Percentiles rank a stretch among this genome's conserved stretches.
Conservation (phyloP, 1,140 invertebrate species). For the Ostrea denselamellosa region DNA sequence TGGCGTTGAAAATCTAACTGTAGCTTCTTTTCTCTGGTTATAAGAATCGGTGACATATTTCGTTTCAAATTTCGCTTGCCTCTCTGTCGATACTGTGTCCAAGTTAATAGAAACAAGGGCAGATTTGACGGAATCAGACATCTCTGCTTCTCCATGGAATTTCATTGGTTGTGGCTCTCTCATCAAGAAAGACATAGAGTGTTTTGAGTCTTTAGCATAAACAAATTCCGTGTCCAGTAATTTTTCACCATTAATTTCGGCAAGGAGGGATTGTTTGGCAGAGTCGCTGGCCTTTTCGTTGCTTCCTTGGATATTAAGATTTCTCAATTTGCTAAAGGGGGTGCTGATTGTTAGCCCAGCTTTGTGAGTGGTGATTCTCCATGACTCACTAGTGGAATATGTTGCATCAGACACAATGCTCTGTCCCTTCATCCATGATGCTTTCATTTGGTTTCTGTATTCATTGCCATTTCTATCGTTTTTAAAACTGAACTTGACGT, state of each 20-base stretch:
- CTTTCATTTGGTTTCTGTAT: slow-evolving; percentile 51
- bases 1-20: slow-evolving; percentile 38
- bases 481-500: slow-evolving; percentile 46
- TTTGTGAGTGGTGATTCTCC: slow-evolving; percentile 45
- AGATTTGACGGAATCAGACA: neutral
- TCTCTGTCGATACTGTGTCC: slow-evolving; percentile 56
- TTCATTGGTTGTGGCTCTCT: slow-evolving; percentile 54
- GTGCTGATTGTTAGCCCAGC: slow-evolving; percentile 52
- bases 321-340: slow-evolving; percentile 54
- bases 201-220: slow-evolving; percentile 58
- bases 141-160: slow-evolving; percentile 10
- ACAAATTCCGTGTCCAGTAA: slow-evolving; percentile 65
- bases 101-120: slow-evolving; percentile 60
- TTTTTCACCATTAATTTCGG: slow-evolving; percentile 54
- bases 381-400: slow-evolving; percentile 47
- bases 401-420: slow-evolving; percentile 52
- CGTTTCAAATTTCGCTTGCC: slow-evolving; percentile 50
- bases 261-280: slow-evolving; percentile 45
- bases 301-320: slow-evolving; percentile 43
- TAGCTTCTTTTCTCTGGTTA: slow-evolving; percentile 4
- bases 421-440: slow-evolving; percentile 51
- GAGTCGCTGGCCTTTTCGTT: slow-evolving; percentile 5
- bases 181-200: slow-evolving; percentile 52
- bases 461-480: slow-evolving; percentile 49
- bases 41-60: slow-evolving; percentile 33